Evolutionary conservation across 2,888 invertebrate genomes (phyloP).

Genomic region (Drosophila merina): DNA sequence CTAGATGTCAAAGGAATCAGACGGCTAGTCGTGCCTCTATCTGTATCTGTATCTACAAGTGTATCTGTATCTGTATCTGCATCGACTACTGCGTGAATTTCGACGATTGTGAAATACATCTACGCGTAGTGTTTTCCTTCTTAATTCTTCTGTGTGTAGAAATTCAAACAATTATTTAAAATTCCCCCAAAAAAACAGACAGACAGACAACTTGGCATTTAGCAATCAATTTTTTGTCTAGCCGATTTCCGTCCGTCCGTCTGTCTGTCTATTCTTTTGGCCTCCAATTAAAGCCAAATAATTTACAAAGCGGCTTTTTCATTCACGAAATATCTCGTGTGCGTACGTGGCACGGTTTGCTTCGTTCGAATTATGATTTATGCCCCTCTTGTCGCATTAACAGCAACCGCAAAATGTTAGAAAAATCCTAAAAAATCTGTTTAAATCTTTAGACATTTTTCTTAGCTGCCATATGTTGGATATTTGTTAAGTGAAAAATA

Average conservation of each 20-base stretch:
- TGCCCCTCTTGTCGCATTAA: constrained; percentile 47
- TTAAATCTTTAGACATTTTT: constrained; percentile 21
- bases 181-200: constrained; percentile 1
- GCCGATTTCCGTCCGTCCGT: constrained; percentile 42
- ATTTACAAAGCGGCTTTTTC: constrained; percentile 42
- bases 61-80: constrained; percentile 4
- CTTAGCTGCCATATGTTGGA: constrained; percentile 7
- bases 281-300: constrained; percentile 46
- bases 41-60: constrained; percentile 7
- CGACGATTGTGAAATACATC: constrained; percentile 33
- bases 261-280: constrained; percentile 15
- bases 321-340: constrained; percentile 32
- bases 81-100: constrained; percentile 6
- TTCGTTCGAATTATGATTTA: constrained; percentile 45
- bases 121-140: constrained; percentile 2
- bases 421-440: constrained; percentile 19
- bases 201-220: constrained; percentile 48
- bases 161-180: constrained; percentile 31
- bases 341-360: constrained; percentile 41
- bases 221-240: constrained; percentile 56
- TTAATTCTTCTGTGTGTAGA: constrained; percentile 9
- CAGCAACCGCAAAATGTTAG: constrained; percentile 41
- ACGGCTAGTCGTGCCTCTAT: no score
- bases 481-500: constrained; percentile 15
- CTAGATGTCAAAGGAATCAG: constrained; percentile 17